phyloP scores from a whole-genome alignment of 2,888 invertebrate genomes.

The Melipona beecheii region DNA sequence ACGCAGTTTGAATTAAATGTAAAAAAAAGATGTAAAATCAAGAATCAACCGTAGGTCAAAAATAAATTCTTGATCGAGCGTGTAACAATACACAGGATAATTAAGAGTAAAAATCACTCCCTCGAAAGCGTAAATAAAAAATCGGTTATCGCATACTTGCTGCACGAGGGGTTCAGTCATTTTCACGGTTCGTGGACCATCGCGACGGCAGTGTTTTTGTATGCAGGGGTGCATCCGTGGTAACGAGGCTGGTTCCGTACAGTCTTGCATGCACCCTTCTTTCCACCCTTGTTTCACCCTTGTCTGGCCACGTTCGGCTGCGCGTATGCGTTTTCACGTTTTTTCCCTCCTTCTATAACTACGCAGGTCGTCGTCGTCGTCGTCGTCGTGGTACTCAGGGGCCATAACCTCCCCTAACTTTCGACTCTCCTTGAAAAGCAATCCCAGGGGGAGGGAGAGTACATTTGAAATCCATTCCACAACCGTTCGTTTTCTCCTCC shows the following conservation, averaged over 20 bases:
- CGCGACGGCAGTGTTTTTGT: conserved; percentile 42
- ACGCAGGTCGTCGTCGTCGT: conserved; percentile 26
- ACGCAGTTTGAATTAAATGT: no score
- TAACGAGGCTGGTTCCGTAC: conserved; percentile 61
- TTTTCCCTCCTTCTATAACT: conserved; percentile 37
- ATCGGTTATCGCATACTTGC: conserved; percentile 1
- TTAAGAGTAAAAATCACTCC: not conserved
- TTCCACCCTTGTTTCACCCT: conserved; percentile 54
- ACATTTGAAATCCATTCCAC: conserved; percentile 41
- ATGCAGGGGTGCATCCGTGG: conserved; percentile 52
- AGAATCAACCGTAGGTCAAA: no score
- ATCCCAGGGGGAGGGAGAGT: conserved; percentile 49
- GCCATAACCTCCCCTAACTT: conserved; percentile 67
- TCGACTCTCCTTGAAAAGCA: conserved; percentile 67
- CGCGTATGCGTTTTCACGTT: conserved; percentile 44
- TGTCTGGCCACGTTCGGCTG: conserved; percentile 41
- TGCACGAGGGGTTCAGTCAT: conserved; percentile 25
- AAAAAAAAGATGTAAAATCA: no score
- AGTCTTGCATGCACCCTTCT: conserved; percentile 46
- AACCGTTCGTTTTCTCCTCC: conserved; percentile 28
- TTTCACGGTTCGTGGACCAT: conserved; percentile 41
- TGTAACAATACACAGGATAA: not conserved
- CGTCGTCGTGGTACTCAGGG: conserved; percentile 27
- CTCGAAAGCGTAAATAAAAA: not conserved
- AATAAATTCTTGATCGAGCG: no score